Base-by-base conservation (phyloP, 2,797 vertebrate genomes). In the Thaleichthys pacificus region DNA sequence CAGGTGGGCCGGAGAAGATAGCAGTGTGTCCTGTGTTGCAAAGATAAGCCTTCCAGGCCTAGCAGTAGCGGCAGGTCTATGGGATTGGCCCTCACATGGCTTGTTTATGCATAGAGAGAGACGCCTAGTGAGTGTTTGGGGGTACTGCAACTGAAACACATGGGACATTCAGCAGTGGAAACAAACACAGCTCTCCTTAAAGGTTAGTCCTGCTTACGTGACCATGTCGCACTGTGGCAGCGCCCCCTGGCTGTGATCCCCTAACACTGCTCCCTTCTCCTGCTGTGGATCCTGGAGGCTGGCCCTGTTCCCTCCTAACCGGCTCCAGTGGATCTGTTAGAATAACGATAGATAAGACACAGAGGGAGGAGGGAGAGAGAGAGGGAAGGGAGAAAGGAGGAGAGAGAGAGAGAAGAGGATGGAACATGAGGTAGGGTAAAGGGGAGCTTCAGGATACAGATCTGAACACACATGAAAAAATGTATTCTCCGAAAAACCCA, bases 281-380 rank as follows among this genome's bases (percentile, higher is more conserved):
- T 61, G 82, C 0, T 4, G 68, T 3, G 73, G 75, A 68, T 83
- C 76, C 32, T 38, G 9, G 9, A 69, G 8, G 12, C 42, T 82
- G 7, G 65, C 28, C 68, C 81, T 88, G 71, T 73, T 79, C 12
- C 71, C 77, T 49, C 89, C 62, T 66, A 91, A 65, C 49, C 89
- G 73, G 7, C 82, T 87, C 88, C 91, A 92, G 73, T 92, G 83
- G 75, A 93, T 88, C 93, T 94, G 83, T 64, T 19, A 51, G 1
- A 71, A 69, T 3, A 14, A 68, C 54, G 2, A 67, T 5, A 64
- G 15, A 61, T 30, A 66, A 32, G 63, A 73, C 26, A 49, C 49
- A 35, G 30, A 9, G 14, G 14, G 11, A 7, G 7, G 32, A 61
- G n/a, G 0, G 72, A 69, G 3, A 12, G 65, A 69, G 3, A 12